Evolutionary conservation across 2,797 vertebrate genomes (phyloP).

Genomic region (Scolopax bukidnonensis): DNA sequence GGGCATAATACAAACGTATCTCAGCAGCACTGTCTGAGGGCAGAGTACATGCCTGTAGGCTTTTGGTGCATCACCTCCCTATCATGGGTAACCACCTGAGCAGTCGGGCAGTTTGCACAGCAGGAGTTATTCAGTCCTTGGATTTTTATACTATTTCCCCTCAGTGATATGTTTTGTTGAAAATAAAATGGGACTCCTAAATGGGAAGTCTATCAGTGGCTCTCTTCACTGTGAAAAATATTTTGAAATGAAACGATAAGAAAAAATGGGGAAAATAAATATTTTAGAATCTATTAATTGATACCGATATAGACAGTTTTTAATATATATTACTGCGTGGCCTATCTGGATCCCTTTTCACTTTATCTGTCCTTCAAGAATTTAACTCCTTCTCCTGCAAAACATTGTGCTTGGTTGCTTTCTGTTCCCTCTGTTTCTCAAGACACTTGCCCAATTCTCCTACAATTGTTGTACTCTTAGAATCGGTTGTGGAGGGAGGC

Average conservation of each 20-base stretch:
- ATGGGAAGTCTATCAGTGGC: background rate
- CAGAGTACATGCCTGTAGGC: too few relatives aligned
- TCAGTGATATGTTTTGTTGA: background rate
- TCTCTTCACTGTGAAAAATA: background rate
- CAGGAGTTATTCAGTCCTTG: background rate
- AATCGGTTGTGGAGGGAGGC: background rate
- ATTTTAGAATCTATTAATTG: background rate
- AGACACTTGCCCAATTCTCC: background rate
- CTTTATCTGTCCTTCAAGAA: background rate
- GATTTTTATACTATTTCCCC: background rate
- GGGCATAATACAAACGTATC: rapidly evolving
- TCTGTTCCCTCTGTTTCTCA: background rate
- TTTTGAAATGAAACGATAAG: background rate
- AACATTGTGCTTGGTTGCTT: background rate
- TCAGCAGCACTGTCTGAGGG: too few relatives aligned
- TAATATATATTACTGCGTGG: background rate
- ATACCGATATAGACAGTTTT: background rate
- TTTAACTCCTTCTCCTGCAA: background rate
- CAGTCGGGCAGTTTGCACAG: background rate
- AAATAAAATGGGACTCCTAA: background rate
- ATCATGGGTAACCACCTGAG: background rate
- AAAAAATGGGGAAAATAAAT: background rate
- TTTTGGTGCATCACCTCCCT: background rate
- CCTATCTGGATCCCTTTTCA: background rate
- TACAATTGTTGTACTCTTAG: background rate